These are phyloP conservation scores for Drosophila subobscura DNA, from an alignment of 1,140 invertebrate species.

Conservation along the genomic window DNA sequence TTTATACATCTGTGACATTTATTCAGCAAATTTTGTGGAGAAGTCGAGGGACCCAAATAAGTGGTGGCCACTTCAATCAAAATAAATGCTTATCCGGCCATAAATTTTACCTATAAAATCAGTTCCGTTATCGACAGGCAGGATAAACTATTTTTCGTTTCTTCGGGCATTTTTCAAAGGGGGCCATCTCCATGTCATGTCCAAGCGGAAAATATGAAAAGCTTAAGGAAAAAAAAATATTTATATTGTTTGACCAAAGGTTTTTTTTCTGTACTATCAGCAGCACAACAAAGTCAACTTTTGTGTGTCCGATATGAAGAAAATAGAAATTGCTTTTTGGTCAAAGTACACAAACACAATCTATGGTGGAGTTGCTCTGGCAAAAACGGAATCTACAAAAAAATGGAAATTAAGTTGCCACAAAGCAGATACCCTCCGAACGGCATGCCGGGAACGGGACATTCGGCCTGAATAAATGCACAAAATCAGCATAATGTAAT, in stretches of 20 bases:
- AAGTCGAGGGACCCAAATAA: conserved; percentile 6
- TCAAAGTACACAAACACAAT: conserved; percentile 51
- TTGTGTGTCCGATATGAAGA: conserved; percentile 46
- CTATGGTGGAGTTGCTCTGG: conserved; percentile 29
- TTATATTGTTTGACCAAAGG: conserved; percentile 27
- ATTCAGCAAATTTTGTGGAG: not conserved
- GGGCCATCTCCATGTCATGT: not conserved
- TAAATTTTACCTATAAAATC: conserved; percentile 8
- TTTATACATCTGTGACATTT: conserved; percentile 11
- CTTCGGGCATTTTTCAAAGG: too few relatives aligned
- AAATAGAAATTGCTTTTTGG: conserved; percentile 77
- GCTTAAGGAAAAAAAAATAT: conserved; percentile 53
- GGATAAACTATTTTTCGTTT: conserved; percentile 28
- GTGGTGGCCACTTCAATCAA: conserved; percentile 29
- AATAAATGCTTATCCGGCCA: conserved; percentile 12
- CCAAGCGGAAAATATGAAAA: conserved; percentile 46
- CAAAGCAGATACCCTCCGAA: conserved; percentile 57
- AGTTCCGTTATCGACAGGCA: conserved; percentile 19
- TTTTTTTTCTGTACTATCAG: conserved; percentile 41
- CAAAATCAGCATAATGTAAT: conserved; percentile 82
- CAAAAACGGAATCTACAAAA: conserved; percentile 25
- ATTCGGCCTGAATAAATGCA: conserved; percentile 74
- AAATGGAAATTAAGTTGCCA: conserved; percentile 78
- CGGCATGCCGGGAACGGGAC: conserved; percentile 38
- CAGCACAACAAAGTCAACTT: conserved; percentile 67